These are phyloP conservation scores for Hydrophis major DNA, from an alignment of 2,797 vertebrate genomes.

Conservation along the genomic window DNA sequence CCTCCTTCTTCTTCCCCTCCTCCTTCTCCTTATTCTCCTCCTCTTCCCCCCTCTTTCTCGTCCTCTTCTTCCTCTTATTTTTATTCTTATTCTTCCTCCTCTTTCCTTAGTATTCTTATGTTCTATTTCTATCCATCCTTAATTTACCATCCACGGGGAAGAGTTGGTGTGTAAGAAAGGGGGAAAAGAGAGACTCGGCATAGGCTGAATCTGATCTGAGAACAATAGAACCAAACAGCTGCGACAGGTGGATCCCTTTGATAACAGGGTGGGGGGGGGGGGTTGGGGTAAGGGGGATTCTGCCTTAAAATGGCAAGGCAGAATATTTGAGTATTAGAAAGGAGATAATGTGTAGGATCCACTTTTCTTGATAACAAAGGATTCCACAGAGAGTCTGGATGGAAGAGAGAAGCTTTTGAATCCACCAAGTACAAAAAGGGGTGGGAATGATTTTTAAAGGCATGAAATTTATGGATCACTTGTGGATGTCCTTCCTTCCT, in stretches of 20 bases:
- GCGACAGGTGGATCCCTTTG: slow-evolving; percentile 16
- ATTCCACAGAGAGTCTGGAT: background rate
- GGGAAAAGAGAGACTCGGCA: background rate
- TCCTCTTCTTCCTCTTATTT: background rate
- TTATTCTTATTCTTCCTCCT: background rate
- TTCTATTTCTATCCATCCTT: background rate
- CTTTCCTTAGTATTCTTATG: background rate
- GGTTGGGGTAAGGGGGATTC: background rate
- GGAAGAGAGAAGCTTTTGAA: slow-evolving; percentile 6
- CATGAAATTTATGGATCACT: background rate
- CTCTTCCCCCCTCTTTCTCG: no score
- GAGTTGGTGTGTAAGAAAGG: background rate
- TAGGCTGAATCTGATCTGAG: background rate
- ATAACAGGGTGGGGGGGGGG: background rate
- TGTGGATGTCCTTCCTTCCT: background rate
- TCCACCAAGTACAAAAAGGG: background rate
- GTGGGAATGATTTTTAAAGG: background rate
- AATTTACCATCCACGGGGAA: background rate
- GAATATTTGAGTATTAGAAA: slow-evolving; percentile 6
- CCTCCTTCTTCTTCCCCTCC: no score
- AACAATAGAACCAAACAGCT: slow-evolving; percentile 17
- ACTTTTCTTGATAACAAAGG: slow-evolving; percentile 21
- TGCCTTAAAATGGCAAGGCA: background rate
- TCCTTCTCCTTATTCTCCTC: background rate
- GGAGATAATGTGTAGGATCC: background rate